A percentile compares a stretch with the other conserved stretches of the same genome.
Evolutionary conservation across 2,797 vertebrate genomes (phyloP).

Genomic region (Sebastolobus alascanus): DNA sequence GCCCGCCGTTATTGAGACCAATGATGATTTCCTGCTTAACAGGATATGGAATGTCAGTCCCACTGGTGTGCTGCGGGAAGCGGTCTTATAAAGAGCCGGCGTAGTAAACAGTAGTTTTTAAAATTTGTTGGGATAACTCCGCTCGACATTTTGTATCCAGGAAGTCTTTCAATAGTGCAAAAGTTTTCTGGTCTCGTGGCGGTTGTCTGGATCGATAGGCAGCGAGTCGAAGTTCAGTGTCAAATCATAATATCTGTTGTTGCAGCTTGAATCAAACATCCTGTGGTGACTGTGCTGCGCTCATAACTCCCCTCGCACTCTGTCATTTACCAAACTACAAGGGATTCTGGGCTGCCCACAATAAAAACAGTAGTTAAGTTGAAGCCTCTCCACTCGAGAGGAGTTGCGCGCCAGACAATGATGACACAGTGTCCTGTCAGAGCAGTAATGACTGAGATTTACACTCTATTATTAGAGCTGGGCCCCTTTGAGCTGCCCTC

Average conservation of each 20-base stretch:
- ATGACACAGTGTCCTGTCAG: slow-evolving; percentile 83
- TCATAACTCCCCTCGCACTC: slow-evolving; percentile 44
- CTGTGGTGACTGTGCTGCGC: slow-evolving; percentile 27
- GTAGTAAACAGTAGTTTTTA: slow-evolving; percentile 22
- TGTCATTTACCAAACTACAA: slow-evolving; percentile 71
- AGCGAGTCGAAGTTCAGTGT: slow-evolving; percentile 44
- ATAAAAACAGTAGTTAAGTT: slow-evolving; percentile 78
- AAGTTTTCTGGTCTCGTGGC: slow-evolving; percentile 41
- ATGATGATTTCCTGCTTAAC: slow-evolving; percentile 73
- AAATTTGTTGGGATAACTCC: slow-evolving; percentile 31
- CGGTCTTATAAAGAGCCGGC: background rate
- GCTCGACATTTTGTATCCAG: slow-evolving; percentile 41
- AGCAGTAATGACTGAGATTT: slow-evolving; percentile 83
- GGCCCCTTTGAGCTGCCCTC: slow-evolving; percentile 75
- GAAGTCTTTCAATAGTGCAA: slow-evolving; percentile 32
- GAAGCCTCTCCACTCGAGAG: slow-evolving; percentile 67
- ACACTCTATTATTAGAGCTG: slow-evolving; percentile 84
- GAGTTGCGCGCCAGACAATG: slow-evolving; percentile 76
- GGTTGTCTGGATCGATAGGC: slow-evolving; percentile 42
- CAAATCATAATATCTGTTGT: slow-evolving; percentile 41
- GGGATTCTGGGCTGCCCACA: slow-evolving; percentile 50
- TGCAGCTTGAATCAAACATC: slow-evolving; percentile 46
- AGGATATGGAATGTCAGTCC: slow-evolving; percentile 76
- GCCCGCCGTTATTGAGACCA: slow-evolving; percentile 77
- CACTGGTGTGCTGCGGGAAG: slow-evolving; percentile 34